These are phyloP conservation scores for Aurelia coerulea DNA, from an alignment of 30 jellyfish, hydroid and myxozoan genomes.

Conservation along the genomic window DNA sequence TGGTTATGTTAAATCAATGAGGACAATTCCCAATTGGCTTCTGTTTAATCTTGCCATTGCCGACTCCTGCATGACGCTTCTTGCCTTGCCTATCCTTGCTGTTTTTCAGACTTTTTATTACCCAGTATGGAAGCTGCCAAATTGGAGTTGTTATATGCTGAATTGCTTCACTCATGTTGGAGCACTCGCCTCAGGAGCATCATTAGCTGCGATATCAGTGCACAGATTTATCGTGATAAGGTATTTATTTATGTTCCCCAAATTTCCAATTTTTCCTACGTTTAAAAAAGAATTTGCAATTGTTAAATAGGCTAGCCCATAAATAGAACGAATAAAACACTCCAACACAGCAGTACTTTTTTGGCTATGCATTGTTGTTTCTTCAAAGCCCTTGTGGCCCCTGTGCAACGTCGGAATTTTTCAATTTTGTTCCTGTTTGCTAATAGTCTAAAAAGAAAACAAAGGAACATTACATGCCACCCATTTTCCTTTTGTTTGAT, in stretches of 20 bases:
- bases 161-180: conserved; percentile 64
- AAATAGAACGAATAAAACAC: too few relatives aligned
- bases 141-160: conserved; percentile 31
- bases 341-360: too few relatives aligned
- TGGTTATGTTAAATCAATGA: conserved; percentile 24
- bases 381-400: too few relatives aligned
- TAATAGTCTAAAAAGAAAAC: too few relatives aligned
- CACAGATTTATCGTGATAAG: conserved; percentile 67
- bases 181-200: conserved; percentile 76
- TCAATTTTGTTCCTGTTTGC: too few relatives aligned
- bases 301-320: too few relatives aligned
- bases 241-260: conserved; percentile 10
- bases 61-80: conserved; percentile 50
- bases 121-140: conserved; percentile 63
- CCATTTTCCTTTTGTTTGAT: too few relatives aligned
- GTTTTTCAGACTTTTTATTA: conserved; percentile 53
- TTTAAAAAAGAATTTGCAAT: too few relatives aligned
- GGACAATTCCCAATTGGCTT: conserved; percentile 63
- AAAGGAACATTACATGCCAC: too few relatives aligned
- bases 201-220: conserved; percentile 72
- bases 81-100: conserved; percentile 67
- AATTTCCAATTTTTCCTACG: too few relatives aligned
- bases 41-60: conserved; percentile 75
- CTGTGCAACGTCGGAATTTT: too few relatives aligned
- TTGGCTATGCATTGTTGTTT: too few relatives aligned